These are phyloP conservation scores for Labeo rohita DNA, from an alignment of 2,113 vertebrate genomes.

Conservation along the genomic window DNA sequence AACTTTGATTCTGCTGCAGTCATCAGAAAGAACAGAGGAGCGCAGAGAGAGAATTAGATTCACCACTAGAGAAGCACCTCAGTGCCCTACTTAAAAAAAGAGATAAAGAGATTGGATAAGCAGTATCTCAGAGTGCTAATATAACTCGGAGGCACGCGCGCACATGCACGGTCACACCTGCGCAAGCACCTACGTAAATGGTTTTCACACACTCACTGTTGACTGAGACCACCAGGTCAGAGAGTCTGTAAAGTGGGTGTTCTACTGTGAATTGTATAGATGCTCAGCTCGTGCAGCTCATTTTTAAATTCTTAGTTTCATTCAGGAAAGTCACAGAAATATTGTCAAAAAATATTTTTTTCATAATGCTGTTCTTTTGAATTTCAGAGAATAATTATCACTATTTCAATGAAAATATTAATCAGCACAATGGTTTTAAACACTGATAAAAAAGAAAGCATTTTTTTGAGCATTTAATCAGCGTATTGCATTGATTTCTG, in stretches of 20 bases:
- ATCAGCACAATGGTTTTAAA: neutral
- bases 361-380: neutral
- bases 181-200: neutral
- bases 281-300: neutral
- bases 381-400: neutral
- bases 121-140: neutral
- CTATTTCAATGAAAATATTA: too few relatives aligned
- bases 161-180: neutral
- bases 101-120: slow-evolving; percentile 5
- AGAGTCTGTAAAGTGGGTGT: neutral
- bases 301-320: neutral
- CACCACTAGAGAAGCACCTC: slow-evolving; percentile 3
- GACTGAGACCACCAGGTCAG: neutral
- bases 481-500: neutral
- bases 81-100: slow-evolving; percentile 37
- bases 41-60: neutral
- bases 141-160: slow-evolving; percentile 1
- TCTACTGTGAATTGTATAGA: neutral
- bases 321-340: neutral
- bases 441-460: neutral
- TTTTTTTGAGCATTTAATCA: too few relatives aligned
- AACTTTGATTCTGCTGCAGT: slow-evolving; percentile 42
- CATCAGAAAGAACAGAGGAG: slow-evolving; percentile 27
- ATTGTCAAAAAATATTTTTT: too few relatives aligned
- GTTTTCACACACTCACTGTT: neutral